Evolutionary conservation across 2,113 vertebrate genomes (phyloP), one percentile per base, ranked within the genome.

Genomic region (Rhadina sibilatrix): DNA sequence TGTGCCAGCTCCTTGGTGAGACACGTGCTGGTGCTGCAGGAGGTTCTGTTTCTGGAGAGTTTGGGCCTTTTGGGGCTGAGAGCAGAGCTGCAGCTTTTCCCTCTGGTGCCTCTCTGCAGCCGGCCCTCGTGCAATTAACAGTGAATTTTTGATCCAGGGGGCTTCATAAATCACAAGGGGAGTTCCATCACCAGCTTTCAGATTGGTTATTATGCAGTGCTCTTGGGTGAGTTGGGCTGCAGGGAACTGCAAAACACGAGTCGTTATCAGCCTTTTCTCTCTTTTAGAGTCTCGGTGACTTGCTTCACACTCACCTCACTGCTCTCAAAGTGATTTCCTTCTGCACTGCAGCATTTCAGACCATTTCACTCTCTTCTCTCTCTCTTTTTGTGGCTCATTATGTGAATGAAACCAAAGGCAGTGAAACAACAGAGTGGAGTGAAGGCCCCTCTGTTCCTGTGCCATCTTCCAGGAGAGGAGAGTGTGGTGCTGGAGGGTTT

Each of bases 31-130:
- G 97, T 96, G 96, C 97, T 96, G 72, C 83, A 95, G 96, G 75
- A 94, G 96, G 96, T 97, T 98, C 97, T 97, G 96, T 98, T 98
- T 97, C 97, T 93, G 95, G 78, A 87, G 95, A 71, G 74, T 94
- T 97, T 92, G 9, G n/a, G 70, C 88, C 76, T 95, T 97, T 97
- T 95, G 21, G 47, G 96, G 83, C 92, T 95, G 65, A 12, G 69
- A 78, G 38, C 84, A 71, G 88, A 70, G 90, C 97, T 97, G 97
- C 14, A 76, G 53, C 11, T 87, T 77, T 83, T 71, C 40, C 54
- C 47, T 63, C 46, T n/a, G 28, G 15, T 60, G 22, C 77, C 38
- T 60, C 68, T 63, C 63, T 92, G 56, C 47, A 84, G 54, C 46
- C 37, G n/a, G n/a, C n/a, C 27, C 72, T 84, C 28, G 27, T 35